Base-by-base conservation (phyloP, 2,797 vertebrate genomes). In the Manis javanica region DNA sequence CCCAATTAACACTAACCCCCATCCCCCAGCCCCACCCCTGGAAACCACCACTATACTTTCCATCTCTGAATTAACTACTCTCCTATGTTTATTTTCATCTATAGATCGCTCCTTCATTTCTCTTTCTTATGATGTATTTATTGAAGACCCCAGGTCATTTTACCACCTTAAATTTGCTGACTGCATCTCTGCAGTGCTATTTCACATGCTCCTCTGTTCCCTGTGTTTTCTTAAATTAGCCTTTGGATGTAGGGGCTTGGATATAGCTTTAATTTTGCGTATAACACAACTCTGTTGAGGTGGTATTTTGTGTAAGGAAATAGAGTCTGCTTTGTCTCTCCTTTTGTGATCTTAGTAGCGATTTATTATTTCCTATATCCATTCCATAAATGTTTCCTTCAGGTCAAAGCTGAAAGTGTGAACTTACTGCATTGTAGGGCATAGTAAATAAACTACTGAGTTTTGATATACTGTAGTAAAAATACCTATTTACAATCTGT, bases 251-350 rank as follows among this genome's bases (percentile, higher is more conserved):
- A 3, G 19, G 34, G 49, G 21, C 14, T 19, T 86, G 29, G 37
- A 31, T 57, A 72, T 26, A 11, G 66, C 26, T 81, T 64, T 91
- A 39, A 21, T 88, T 68, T 90, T 46, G n/a, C 57, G 37, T 59
- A 23, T 63, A 53, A 15, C 7, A 15, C 7, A 10, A 53, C 13
- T 39, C n/a, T 21, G 19, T 19, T 55, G 21, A 29, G 53, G 3
- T 3, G 23, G 26, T 23, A 2, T 91, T 84, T 83, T 55, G 51
- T 37, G 1, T 81, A 3, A 13, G 82, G 24, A 42, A 7, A 34
- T 12, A 3, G 1, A 4, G 23, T 79, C 77, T 64, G 11, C 15
- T 46, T 10, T 10, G 6, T 89, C 26, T 74, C 39, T 86, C 29
- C 77, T 10, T 79, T n/a, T 21, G 0, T 53, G 59, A 42, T 49